Base-by-base conservation (phyloP, 2,888 invertebrate species). In the Acanthosepion lycidas region DNA sequence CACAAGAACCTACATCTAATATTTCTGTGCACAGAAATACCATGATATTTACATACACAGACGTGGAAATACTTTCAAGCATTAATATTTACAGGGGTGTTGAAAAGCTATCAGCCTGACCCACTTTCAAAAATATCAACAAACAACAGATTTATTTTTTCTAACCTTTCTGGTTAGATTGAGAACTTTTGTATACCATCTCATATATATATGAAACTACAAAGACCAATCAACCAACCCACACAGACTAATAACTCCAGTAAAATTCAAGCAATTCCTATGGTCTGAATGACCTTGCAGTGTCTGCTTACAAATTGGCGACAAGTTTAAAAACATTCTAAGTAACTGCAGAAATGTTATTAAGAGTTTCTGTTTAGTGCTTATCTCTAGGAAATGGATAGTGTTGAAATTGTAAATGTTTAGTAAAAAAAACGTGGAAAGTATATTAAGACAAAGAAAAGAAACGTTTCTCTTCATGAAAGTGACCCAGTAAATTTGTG, bases 261-360 rank as follows among this genome's bases (percentile, higher is more conserved):
- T n/a, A n/a, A 78, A 78, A 78, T 78, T 78, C n/a, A 78, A 78
- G 78, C 78, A n/a, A 78, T 78, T n/a, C n/a, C n/a, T 33, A 1
- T n/a, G 78, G 78, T 78, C 78, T 78, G 15, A 78, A 78, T 12
- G 20, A 23, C 59, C 59, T 59, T 20, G 78, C 8, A n/a, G 78
- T 78, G 78, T 78, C n/a, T 78, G n/a, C 78, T 78, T 78, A 78
- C 78, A n/a, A 78, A 78, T 78, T 78, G 15, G 78, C n/a, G n/a
- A 78, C n/a, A 78, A 78, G 18, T 78, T 78, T n/a, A 78, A 78
- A 78, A 78, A 78, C 78, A 78, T 78, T 78, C n/a, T n/a, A 78
- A 78, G 78, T 78, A 78, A 78, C n/a, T 33, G n/a, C 33, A 78
- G 78, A 78, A 78, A 78, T 78, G 78, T 78, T 78, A 78, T 78